Conservation (phyloP, 2,888 invertebrate genomes). For the Dryobota labecula region DNA sequence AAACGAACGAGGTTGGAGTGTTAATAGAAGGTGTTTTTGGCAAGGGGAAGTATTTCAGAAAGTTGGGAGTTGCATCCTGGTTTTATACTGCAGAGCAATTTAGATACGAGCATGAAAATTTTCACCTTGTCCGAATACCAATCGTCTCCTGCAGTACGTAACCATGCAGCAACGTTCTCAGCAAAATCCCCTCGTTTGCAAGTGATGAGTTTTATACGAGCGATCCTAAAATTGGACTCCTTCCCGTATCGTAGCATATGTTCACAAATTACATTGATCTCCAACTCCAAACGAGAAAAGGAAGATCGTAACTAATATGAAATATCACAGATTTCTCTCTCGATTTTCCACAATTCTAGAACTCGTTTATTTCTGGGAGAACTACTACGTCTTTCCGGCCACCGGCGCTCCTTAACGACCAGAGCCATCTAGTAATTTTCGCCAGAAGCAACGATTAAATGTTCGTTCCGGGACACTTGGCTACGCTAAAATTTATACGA, state of each 20-base stretch:
- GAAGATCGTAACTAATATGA: conserved; percentile 42
- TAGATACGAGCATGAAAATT: conserved; percentile 18
- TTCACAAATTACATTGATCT: conserved; percentile 47
- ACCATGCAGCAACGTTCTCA: conserved; percentile 24
- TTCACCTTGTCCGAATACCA: conserved; percentile 10
- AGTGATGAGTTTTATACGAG: conserved; percentile 54
- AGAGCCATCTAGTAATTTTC: conserved; percentile 67
- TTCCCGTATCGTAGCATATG: conserved; percentile 36
- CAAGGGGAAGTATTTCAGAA: neutral
- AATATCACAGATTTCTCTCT: conserved; percentile 47
- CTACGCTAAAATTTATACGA: conserved; percentile 68
- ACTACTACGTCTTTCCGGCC: conserved; percentile 55
- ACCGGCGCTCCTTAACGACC: conserved; percentile 63
- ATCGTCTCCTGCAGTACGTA: conserved; percentile 27
- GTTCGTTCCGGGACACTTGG: conserved; percentile 55
- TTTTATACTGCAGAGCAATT: conserved; percentile 12
- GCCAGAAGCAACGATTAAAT: conserved; percentile 62
- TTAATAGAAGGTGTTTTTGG: conserved; percentile 18
- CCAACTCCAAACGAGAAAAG: conserved; percentile 22
- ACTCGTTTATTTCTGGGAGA: conserved; percentile 48
- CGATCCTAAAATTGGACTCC: conserved; percentile 45
- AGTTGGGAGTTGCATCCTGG: neutral
- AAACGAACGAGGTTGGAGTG: conserved; percentile 22
- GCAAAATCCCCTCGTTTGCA: conserved; percentile 38
- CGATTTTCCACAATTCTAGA: conserved; percentile 50